A percentile compares a stretch with the other conserved stretches of the same genome.
These are phyloP conservation scores for Pelodiscus sinensis DNA, from an alignment of 2,113 vertebrate species.

Conservation along the genomic window DNA sequence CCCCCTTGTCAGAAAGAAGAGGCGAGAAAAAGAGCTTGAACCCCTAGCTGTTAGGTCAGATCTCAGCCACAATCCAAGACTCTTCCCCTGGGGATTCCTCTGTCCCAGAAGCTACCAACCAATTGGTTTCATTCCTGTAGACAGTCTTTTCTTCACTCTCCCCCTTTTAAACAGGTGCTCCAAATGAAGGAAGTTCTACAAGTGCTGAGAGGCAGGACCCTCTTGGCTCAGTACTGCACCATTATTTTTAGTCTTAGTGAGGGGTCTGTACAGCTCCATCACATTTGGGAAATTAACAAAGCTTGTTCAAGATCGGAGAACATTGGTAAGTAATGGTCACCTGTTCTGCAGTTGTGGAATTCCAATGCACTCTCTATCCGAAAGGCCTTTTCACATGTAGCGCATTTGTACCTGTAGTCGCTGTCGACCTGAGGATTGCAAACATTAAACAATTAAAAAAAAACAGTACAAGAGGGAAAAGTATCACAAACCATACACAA, in stretches of 20 bases:
- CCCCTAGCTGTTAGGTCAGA: not conserved
- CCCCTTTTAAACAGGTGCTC: not conserved
- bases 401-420: slow-evolving; percentile 92
- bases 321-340: slow-evolving; percentile 70
- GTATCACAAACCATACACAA: not conserved
- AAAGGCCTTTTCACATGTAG: slow-evolving; percentile 94
- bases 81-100: not conserved
- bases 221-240: not conserved
- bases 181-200: not conserved
- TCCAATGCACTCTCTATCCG: slow-evolving; percentile 94
- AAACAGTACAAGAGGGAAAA: not conserved
- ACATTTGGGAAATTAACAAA: not conserved
- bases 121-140: not conserved
- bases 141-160: not conserved
- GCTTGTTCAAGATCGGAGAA: rapidly evolving
- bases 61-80: not conserved
- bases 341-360: slow-evolving; percentile 98
- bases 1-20: not conserved
- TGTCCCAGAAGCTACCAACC: not conserved
- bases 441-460: not conserved
- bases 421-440: slow-evolving; percentile 83
- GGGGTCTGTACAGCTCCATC: not conserved
- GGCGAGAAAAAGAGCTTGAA: not conserved
- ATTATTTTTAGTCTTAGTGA: not conserved
- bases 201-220: not conserved